A percentile compares a stretch with the other conserved stretches of the same genome.
phyloP scores from a whole-genome alignment of 2,113 vertebrate genomes.

The Poecilia latipinna region DNA sequence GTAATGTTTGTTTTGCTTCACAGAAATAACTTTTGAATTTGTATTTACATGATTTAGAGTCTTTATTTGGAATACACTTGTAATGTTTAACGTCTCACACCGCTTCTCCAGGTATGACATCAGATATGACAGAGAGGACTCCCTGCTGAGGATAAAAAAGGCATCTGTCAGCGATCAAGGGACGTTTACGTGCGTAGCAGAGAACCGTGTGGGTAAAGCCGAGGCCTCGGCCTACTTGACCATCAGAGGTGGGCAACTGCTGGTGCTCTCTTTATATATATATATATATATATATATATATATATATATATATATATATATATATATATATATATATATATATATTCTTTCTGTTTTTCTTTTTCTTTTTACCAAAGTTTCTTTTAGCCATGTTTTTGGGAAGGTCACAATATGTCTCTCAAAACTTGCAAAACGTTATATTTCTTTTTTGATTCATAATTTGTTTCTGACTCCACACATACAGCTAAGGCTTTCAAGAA shows the following conservation, averaged over 20 bases:
- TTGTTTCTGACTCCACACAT: neutral
- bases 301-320: too few relatives aligned
- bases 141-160: slow-evolving; percentile 93
- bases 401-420: too few relatives aligned
- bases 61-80: neutral
- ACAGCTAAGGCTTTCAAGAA: neutral
- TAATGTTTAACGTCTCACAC: slow-evolving; percentile 5
- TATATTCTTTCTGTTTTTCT: too few relatives aligned
- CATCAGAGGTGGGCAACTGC: slow-evolving; percentile 89
- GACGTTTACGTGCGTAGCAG: slow-evolving; percentile 90
- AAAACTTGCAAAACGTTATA: too few relatives aligned
- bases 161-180: slow-evolving; percentile 88
- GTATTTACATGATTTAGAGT: neutral
- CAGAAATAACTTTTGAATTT: slow-evolving; percentile 12
- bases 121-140: slow-evolving; percentile 95
- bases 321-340: too few relatives aligned
- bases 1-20: slow-evolving; percentile 21
- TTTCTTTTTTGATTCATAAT: neutral
- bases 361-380: too few relatives aligned
- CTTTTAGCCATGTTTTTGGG: too few relatives aligned
- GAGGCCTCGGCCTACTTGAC: slow-evolving; percentile 93
- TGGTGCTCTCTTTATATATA: slow-evolving; percentile 14
- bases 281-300: too few relatives aligned
- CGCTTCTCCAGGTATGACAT: slow-evolving; percentile 88
- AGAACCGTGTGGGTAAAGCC: slow-evolving; percentile 95